phyloP scores from a whole-genome alignment of 2,797 vertebrate genomes.

The Borostomias antarcticus region DNA sequence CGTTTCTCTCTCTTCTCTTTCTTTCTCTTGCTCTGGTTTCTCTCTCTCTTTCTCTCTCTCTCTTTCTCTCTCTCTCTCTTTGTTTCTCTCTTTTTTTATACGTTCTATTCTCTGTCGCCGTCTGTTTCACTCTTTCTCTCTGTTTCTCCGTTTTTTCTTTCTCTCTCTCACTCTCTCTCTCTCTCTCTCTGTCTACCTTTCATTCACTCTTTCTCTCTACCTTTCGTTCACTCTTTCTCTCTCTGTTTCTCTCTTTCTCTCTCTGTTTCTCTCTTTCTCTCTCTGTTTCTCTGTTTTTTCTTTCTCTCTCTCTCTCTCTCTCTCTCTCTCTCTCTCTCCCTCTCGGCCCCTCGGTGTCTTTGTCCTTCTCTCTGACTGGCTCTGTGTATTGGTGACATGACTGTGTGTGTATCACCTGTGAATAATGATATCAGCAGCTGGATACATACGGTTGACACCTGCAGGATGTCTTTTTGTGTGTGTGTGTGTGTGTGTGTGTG shows the following conservation, averaged over 20 bases:
- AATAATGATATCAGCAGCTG: not conserved
- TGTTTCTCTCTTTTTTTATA: no score
- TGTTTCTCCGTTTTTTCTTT: not conserved
- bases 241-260: not conserved
- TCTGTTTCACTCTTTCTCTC: not conserved
- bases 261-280: not conserved
- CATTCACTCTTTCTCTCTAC: not conserved
- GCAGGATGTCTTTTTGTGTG: not conserved
- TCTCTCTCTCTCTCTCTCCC: conserved; percentile 17
- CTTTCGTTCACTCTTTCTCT: not conserved
- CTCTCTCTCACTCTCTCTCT: not conserved
- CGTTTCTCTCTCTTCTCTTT: not conserved
- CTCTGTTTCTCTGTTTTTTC: not conserved
- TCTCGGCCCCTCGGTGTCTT: not conserved
- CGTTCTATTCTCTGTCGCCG: not conserved
- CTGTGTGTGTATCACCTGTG: conserved; percentile 7
- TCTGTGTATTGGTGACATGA: not conserved
- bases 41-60: not conserved
- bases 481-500: not conserved
- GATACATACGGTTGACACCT: not conserved
- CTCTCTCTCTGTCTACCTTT: not conserved
- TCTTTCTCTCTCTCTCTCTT: not conserved
- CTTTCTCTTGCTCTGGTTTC: not conserved
- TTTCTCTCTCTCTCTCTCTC: not conserved
- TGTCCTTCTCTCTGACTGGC: not conserved